Percentiles rank a stretch among this genome's conserved stretches.
Conservation (phyloP, 2,113 vertebrate species). For the Montifringilla adamsi region DNA sequence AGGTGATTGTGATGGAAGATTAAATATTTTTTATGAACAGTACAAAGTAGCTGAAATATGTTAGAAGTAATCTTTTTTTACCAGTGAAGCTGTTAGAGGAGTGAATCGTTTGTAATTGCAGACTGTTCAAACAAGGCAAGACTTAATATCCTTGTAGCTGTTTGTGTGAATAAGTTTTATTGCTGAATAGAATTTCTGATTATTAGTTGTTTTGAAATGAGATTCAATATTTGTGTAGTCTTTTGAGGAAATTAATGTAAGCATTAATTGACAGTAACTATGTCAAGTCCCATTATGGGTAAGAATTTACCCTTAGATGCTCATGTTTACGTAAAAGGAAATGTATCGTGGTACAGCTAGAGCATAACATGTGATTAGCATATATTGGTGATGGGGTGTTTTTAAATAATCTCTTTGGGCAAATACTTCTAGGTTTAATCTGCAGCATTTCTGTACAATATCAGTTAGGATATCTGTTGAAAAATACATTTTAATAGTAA, state of each 20-base stretch:
- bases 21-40: not conserved
- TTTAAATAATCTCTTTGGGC: not conserved
- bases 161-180: not conserved
- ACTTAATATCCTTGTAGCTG: not conserved
- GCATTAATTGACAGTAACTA: not conserved
- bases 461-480: not conserved
- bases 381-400: not conserved
- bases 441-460: not conserved
- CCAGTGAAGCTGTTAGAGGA: not conserved
- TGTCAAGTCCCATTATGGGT: not conserved
- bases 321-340: not conserved
- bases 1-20: not conserved
- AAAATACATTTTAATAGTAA: not conserved
- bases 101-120: not conserved
- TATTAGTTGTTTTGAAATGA: not conserved
- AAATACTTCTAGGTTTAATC: not conserved
- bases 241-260: not conserved
- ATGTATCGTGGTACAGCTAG: not conserved
- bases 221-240: not conserved
- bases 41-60: not conserved
- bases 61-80: not conserved
- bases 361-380: not conserved
- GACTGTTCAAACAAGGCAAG: not conserved
- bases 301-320: not conserved
- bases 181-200: not conserved